Conservation (phyloP, 2,113 vertebrate genomes). For the Leuciscus idus region DNA sequence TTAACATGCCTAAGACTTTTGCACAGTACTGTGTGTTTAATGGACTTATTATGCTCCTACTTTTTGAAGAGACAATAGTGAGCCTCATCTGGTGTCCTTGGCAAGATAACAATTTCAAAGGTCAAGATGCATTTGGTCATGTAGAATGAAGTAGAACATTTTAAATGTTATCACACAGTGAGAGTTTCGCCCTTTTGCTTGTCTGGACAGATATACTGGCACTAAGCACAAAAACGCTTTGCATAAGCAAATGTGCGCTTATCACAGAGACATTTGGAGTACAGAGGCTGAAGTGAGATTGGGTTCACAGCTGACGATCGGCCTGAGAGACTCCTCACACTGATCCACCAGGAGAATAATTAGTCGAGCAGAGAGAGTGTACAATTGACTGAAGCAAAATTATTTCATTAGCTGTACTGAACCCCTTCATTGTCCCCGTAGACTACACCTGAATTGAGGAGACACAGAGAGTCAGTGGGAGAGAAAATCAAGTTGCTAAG, state of each 20-base stretch:
- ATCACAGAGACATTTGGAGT: conserved; percentile 55
- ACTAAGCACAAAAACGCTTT: conserved; percentile 59
- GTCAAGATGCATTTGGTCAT: neutral
- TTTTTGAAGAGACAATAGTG: neutral
- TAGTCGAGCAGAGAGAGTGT: conserved; percentile 62
- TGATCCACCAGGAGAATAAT: conserved; percentile 65
- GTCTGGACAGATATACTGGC: conserved; percentile 45
- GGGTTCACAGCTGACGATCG: conserved; percentile 58
- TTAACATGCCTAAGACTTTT: too few species aligned
- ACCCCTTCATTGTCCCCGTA: conserved; percentile 49
- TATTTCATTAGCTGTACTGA: conserved; percentile 66
- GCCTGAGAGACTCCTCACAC: conserved; percentile 47
- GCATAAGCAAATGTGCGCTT: conserved; percentile 60
- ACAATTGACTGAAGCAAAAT: conserved; percentile 65
- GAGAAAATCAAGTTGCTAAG: conserved; percentile 53
- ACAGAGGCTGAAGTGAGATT: conserved; percentile 52
- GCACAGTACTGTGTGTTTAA: neutral
- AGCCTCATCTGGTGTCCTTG: neutral
- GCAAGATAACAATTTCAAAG: neutral
- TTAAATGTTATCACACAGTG: conserved; percentile 57
- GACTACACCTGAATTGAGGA: conserved; percentile 55
- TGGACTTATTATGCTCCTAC: neutral
- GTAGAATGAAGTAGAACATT: conserved; percentile 68
- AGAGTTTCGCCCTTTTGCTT: conserved; percentile 50
- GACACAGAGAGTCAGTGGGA: conserved; percentile 33